phyloP scores from a whole-genome alignment of 2,888 invertebrate genomes.

The Drosophila macrospina region DNA sequence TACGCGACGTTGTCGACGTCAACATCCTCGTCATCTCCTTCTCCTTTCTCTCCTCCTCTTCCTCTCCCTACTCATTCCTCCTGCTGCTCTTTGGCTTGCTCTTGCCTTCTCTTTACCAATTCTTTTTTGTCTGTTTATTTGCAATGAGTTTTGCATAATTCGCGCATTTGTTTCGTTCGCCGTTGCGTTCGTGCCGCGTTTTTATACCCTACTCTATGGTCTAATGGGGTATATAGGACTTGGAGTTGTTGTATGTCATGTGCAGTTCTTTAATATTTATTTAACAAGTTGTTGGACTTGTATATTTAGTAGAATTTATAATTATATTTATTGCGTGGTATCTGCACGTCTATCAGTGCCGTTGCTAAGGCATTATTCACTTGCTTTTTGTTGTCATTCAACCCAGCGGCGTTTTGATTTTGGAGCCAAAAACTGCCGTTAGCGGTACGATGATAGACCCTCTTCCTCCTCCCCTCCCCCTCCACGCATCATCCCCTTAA shows the following conservation, averaged over 20 bases:
- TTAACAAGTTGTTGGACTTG: too few species aligned
- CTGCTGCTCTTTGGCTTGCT: neutral
- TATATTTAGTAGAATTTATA: neutral
- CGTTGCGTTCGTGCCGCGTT: conserved; percentile 33
- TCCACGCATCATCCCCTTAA: neutral
- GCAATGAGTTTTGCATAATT: conserved; percentile 79
- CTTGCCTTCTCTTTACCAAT: conserved; percentile 4
- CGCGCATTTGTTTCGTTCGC: conserved; percentile 77
- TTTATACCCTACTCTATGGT: conserved; percentile 16
- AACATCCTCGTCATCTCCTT: conserved; percentile 72
- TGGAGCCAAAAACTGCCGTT: conserved; percentile 72
- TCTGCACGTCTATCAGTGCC: conserved; percentile 4
- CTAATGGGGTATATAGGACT: neutral
- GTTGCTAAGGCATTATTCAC: conserved; percentile 12
- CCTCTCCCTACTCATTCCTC: neutral
- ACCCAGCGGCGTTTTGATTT: conserved; percentile 74
- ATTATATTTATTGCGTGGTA: conserved; percentile 23
- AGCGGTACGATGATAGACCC: conserved; percentile 54
- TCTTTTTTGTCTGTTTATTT: conserved; percentile 74
- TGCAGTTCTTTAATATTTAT: too few species aligned
- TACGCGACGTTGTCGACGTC: conserved; percentile 72
- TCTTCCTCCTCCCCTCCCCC: neutral
- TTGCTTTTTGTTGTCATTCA: conserved; percentile 37
- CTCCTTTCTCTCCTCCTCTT: neutral
- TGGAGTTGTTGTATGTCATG: neutral